Base-by-base conservation (phyloP, 1,140 invertebrate species). In the Calephelis virginiensis region DNA sequence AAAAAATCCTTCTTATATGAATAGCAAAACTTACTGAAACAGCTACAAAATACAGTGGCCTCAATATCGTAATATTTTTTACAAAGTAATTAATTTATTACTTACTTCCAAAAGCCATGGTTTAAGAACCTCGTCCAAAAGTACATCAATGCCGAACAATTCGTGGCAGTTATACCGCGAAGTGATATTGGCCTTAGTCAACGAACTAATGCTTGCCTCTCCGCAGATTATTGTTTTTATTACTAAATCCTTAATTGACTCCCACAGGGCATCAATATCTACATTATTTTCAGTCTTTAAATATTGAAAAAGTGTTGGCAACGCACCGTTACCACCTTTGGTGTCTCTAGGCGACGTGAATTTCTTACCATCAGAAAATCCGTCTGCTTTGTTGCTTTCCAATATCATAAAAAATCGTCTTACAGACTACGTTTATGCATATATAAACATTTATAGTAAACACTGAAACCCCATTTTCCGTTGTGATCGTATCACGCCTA, bases 21-120 rank as follows among this genome's bases (percentile, higher is more conserved):
- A n/a, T n/a, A n/a, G n/a, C n/a, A n/a, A n/a, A n/a, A n/a, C n/a
- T 17, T 0, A 17, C 17, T 17, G 3, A 17, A 17, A 17, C 3
- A 1, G 17, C 0, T 17, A 17, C 3, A 3, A 28, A 28, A 28
- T 28, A 28, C 5, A 28, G 28, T 28, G 28, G 28, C 28, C 28
- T 17, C 28, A 28, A 28, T 28, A 28, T 28, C 28, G 28, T 28
- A 28, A 28, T 61, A 68, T 8, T 50, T 50, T 1, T 50, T 49
- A 0, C 13, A 48, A 11, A 50, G 53, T 11, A 43, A 66, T 72
- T 28, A 73, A 93, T n/a, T 8, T 50, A 37, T 48, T 17, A 71
- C 73, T 92, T 75, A 95, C 95, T 92, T 99, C 99, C 63, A 99
- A 92, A 9, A 99, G 91, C 98, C 98, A 99, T 0, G 98, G 98